Evolutionary conservation across 2,797 vertebrate species (phyloP), one percentile per base, ranked within the genome.

Genomic region (Paedocypris micromegethes): DNA sequence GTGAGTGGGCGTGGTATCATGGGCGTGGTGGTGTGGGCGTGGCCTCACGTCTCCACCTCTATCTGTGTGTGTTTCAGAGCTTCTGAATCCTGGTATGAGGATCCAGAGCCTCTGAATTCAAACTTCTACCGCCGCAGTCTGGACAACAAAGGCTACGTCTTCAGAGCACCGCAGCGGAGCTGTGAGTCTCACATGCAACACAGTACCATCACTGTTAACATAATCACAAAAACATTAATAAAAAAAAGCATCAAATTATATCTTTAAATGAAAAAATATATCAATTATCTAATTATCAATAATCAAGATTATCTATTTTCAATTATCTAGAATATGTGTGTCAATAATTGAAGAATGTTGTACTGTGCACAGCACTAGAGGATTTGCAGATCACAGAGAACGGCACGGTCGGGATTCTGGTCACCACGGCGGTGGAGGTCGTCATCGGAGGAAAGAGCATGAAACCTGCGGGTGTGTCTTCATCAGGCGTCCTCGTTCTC

Each of bases 131-230:
- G 93, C 58, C 88, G 97, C 57, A 99, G 94, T 79, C 91, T 99
- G 2, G 96, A 99, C 80, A 98, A 96, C 86, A 93, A 88, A 37
- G 97, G 95, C 68, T 98, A 96, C 75, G 86, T 98, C 83, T 99
- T 98, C 86, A 93, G 93, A 81, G 89, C 94, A 0, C 94, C 94
- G 2, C 82, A 81, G 7, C 90, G 86, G 81, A 86, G 91, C 1
- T 78, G 96, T 98, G 78, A 86, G 96, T 88, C 56, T 23, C 23
- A 23, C 23, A 23, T 23, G 23, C 23, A 23, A 23, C 23, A 23
- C 23, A 23, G 23, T 23, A 23, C 23, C 23, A 23, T 23, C 23
- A 23, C 23, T 23, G 23, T 23, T 23, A 23, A 23, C 23, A 23
- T 23, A 23, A 23, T 23, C 23, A 23, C 23, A 23, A 38, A 8